phyloP scores from a whole-genome alignment of 2,113 vertebrate genomes.

The Okapia johnstoni region DNA sequence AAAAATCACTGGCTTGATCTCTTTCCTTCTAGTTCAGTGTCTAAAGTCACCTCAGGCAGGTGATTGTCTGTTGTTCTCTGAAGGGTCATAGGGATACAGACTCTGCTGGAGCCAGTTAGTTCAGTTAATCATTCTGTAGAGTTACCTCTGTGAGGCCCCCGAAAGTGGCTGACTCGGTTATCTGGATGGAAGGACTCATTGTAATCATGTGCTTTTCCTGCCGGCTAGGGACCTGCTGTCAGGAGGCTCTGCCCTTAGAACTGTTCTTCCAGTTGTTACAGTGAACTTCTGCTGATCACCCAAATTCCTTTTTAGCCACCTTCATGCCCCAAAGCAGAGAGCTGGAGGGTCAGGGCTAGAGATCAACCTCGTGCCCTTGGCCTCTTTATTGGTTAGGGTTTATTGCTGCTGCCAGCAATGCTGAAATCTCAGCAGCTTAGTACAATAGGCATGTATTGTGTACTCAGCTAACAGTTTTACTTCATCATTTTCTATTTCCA shows the following conservation, averaged over 20 bases:
- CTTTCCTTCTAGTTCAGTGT: slow-evolving; percentile 17
- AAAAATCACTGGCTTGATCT: background rate
- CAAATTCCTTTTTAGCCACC: slow-evolving; percentile 33
- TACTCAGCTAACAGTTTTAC: background rate
- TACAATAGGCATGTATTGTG: background rate
- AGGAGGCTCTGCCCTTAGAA: slow-evolving; percentile 15
- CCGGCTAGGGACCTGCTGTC: background rate
- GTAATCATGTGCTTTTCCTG: background rate
- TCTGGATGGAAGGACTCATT: slow-evolving; percentile 20
- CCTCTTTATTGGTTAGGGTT: background rate
- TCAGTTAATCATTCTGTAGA: slow-evolving; percentile 53
- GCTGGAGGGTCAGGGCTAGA: background rate
- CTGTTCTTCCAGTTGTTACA: background rate
- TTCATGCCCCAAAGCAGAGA: slow-evolving; percentile 11
- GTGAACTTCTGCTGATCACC: slow-evolving; percentile 15
- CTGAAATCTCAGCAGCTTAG: background rate
- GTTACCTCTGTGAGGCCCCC: background rate
- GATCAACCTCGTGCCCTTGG: background rate
- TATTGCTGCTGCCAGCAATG: background rate
- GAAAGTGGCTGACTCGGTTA: background rate
- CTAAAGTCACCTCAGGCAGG: slow-evolving; percentile 14
- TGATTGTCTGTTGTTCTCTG: slow-evolving; percentile 29
- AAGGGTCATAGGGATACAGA: background rate
- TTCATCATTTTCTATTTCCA: background rate
- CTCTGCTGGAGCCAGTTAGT: background rate